phyloP scores from a whole-genome alignment of 2,113 vertebrate species.

The Lates calcarifer region DNA sequence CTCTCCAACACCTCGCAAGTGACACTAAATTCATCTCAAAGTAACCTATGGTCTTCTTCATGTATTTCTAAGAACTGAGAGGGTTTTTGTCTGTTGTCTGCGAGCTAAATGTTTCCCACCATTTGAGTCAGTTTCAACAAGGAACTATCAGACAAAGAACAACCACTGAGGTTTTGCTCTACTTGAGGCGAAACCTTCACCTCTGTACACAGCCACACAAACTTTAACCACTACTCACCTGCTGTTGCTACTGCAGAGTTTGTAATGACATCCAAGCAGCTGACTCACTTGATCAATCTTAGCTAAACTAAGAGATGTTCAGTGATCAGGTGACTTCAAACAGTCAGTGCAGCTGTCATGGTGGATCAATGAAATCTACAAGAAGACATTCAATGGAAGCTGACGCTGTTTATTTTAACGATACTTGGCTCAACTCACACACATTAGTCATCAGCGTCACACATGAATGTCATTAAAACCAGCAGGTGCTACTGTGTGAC shows the following conservation, averaged over 20 bases:
- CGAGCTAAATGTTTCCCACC: not conserved
- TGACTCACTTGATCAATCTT: not conserved
- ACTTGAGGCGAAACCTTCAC: not conserved
- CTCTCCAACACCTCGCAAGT: no score
- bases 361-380: not conserved
- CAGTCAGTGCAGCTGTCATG: not conserved
- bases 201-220: not conserved
- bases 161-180: not conserved
- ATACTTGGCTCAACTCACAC: constrained; percentile 19
- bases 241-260: not conserved
- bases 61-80: not conserved
- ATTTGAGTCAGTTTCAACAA: not conserved
- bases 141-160: not conserved
- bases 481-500: not conserved
- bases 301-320: not conserved
- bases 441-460: constrained; percentile 51
- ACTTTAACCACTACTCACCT: not conserved
- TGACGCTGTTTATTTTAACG: constrained; percentile 16
- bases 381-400: constrained; percentile 12
- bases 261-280: not conserved
- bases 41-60: constrained; percentile 10
- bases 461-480: constrained; percentile 37
- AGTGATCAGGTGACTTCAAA: not conserved
- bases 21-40: constrained; percentile 27
- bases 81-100: not conserved